Evolutionary conservation across 2,888 invertebrate species (phyloP).

Genomic region (Dynastes grantii): DNA sequence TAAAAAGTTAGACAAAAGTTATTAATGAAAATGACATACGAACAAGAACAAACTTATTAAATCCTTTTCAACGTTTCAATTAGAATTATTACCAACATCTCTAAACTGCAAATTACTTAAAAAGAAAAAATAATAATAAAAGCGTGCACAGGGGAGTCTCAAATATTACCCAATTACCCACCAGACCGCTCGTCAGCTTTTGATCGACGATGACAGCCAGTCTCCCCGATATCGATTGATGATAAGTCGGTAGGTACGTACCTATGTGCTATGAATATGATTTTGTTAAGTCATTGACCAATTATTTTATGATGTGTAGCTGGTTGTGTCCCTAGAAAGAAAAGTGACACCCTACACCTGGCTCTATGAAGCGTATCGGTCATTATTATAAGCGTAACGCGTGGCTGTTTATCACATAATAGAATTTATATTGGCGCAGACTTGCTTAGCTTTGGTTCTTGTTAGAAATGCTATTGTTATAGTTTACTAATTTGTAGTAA

Average conservation of each 20-base stretch:
- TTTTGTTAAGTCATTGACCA: constrained; percentile 13
- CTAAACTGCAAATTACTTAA: neutral
- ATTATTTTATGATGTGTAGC: constrained; percentile 17
- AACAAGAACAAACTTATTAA: no score
- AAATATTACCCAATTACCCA: neutral
- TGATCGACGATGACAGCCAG: constrained; percentile 5
- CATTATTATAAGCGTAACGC: no score
- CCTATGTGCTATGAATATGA: neutral
- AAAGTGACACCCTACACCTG: constrained; percentile 13
- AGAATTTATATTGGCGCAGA: no score
- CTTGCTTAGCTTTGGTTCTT: no score
- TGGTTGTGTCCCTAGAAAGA: neutral
- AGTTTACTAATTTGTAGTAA: no score
- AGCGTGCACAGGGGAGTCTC: neutral
- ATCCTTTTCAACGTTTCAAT: no score
- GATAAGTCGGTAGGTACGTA: neutral
- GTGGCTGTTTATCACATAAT: no score
- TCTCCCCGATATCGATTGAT: constrained; percentile 16
- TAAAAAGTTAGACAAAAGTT: no score
- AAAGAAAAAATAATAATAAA: neutral
- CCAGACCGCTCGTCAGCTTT: neutral
- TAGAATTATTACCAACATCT: neutral
- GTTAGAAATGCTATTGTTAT: no score
- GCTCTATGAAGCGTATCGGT: neutral
- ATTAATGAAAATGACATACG: no score